Evolutionary conservation across 2,113 vertebrate species (phyloP), one percentile per base, ranked within the genome.

Genomic region (western clawed frog (Xenopus tropicalis)): DNA sequence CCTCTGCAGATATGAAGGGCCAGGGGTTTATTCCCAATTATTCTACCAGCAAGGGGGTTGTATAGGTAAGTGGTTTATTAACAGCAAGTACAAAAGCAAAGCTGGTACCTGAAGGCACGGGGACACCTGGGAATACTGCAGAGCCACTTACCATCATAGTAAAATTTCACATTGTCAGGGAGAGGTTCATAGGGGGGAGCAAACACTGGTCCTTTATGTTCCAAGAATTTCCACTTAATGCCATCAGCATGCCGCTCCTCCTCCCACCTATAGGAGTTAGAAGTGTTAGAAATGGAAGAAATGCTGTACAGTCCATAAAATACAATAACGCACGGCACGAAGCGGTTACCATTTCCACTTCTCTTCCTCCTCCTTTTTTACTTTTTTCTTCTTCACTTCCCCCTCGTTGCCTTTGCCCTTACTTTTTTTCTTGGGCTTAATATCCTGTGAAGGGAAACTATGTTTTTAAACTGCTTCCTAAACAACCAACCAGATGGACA

Each of bases 131-230:
- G 81, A 48, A 48, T 17, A 11, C 46, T 48, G 46, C 13, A 48
- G 16, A 14, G 46, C 44, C 84, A 86, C 94, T 93, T 84, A 98
- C 96, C 95, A 82, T 98, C 94, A 80, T 95, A 98, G 83, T 91
- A 95, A 89, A 98, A 98, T 80, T 90, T 92, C 80, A 98, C 91
- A 80, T 92, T 93, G 66, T 90, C 89, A 43, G 96, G 95, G 83
- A 98, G 88, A 77, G 95, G 91, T 69, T 97, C 95, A 69, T 98
- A 98, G 1, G 91, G 90, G 9, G 95, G 94, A 62, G 96, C 95
- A 84, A 98, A 98, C 57, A 98, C 95, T 51, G 96, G 96, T 71
- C 96, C 96, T 85, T 95, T 95, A 82, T 98, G 96, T 84, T 98
- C 95, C 82, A 98, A 87, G 80, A 98, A 98, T 82, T 93, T 95